Evolutionary conservation across 2,113 vertebrate species (phyloP), one percentile per base, ranked within the genome.

Genomic region (Erythrocebus patas): DNA sequence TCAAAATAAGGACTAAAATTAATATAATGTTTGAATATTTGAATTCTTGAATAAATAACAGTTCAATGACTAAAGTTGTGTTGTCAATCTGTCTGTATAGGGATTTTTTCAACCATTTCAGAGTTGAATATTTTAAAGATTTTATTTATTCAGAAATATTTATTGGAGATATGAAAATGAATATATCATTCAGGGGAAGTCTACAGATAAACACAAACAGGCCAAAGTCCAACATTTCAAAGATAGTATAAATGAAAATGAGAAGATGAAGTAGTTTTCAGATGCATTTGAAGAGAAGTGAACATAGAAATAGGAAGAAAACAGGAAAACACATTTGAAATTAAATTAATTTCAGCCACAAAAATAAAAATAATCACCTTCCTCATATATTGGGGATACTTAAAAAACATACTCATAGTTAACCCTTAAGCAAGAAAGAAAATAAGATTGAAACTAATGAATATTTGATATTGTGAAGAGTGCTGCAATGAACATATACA

Each of bases 101-200:
- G 48, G 13, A 52, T 61, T 89, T 91, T 94, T 90, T 79, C 35
- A 87, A 4, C 88, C 43, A 66, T 61, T 8, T 87, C 40, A 40
- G 40, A 76, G 7, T 50, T 94, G 59, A 93, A 87, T 73, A 96
- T 92, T 93, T 96, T 73, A 91, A 97, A 95, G 10, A 59, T 6
- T 64, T 86, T 32, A 88, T 82, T 90, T 76, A 91, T 82, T 93
- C 87, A 79, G 91, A 95, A 94, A 93, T 80, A 88, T 78, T 92
- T 93, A 73, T 38, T 73, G 30, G 5, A 82, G n/a, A 9, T 43
- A 79, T 57, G 52, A 66, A 93, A 91, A 96, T 23, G 18, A 86
- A 5, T 25, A 18, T 72, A 81, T n/a, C 91, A 17, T 11, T 83
- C 18, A 91, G 18, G 32, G n/a, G 5, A 93, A 40, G 27, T 45